Base-by-base conservation (phyloP, 2,888 invertebrate genomes). In the Athrips mouffetella region DNA sequence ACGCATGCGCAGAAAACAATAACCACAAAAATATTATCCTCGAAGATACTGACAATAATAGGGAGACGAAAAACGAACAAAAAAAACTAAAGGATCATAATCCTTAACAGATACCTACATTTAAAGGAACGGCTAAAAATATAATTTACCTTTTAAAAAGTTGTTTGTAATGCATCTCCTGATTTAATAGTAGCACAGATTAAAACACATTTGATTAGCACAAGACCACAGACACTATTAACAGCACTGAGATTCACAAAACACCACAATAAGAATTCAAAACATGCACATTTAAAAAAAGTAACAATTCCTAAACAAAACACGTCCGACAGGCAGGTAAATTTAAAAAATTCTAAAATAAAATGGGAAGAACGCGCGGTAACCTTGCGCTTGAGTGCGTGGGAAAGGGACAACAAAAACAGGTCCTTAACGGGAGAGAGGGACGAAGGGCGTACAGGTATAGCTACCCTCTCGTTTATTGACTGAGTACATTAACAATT, bases 121-220 rank as follows among this genome's bases (percentile, higher is more conserved):
- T 25, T 2, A 40, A 25, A 25, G 13, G 6, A 29, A 42, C 20
- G 18, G 29, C 18, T 30, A 16, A 42, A 29, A 5, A 13, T 23
- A 42, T n/a, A 27, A n/a, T 30, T 52, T 80, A 87, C 88, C 88
- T 86, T 68, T 80, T 84, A 60, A 87, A 86, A 48, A 88, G 64
- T 59, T 80, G 80, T 64, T 88, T 88, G 60, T 86, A 88, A 75
- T 88, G 87, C 88, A 88, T 88, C 79, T 82, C 78, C 49, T n/a
- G 20, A 53, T 42, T 47, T 40, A n/a, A 40, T 47, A 23, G 51
- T 50, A 61, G 59, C 63, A 60, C 54, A 60, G 23, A 35, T 47
- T 60, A n/a, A n/a, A n/a, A n/a, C 70, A 71, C 73, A 65, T 57
- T 59, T 67, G 69, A 67, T 60, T 66, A 61, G 61, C 65, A 70